A percentile compares a stretch with the other conserved stretches of the same genome.
Conservation (phyloP, 2,113 vertebrate genomes). For the Brachyhypopomus gauderio region DNA sequence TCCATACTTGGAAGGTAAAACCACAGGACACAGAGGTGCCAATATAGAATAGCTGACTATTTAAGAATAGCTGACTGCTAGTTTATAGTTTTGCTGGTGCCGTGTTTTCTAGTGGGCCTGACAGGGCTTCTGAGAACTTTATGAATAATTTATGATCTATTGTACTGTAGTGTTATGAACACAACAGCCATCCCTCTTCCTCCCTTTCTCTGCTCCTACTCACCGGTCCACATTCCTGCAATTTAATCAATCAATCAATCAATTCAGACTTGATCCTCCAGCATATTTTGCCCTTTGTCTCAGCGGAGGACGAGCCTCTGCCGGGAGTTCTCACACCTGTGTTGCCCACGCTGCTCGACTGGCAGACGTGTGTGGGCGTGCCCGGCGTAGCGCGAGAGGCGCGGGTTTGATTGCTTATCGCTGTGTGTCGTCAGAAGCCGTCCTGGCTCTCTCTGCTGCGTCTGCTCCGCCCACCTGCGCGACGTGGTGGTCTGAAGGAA, state of each 20-base stretch:
- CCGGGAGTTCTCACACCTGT: constrained; percentile 6
- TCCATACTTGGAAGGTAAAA: constrained; percentile 1
- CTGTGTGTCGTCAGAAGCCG: constrained; percentile 46
- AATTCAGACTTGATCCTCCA: too few species aligned
- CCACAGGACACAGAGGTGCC: neutral
- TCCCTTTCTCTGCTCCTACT: neutral
- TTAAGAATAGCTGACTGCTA: neutral
- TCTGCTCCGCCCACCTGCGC: constrained; percentile 19
- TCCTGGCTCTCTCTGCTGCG: constrained; percentile 34
- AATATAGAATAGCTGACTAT: neutral
- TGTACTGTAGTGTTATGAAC: neutral
- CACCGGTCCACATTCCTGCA: neutral
- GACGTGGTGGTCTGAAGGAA: constrained; percentile 42
- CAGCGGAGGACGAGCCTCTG: neutral
- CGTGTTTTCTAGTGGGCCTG: neutral
- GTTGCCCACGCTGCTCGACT: neutral
- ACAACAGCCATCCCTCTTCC: neutral
- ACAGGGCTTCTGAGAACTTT: neutral
- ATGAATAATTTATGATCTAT: neutral
- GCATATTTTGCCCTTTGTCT: neutral
- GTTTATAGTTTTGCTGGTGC: neutral
- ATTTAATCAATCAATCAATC: too few species aligned
- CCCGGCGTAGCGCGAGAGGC: constrained; percentile 4
- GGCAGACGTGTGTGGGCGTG: constrained; percentile 46
- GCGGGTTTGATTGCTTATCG: constrained; percentile 37